These are phyloP conservation scores for Brenthis ino DNA, from an alignment of 2,888 invertebrate species.

Conservation along the genomic window DNA sequence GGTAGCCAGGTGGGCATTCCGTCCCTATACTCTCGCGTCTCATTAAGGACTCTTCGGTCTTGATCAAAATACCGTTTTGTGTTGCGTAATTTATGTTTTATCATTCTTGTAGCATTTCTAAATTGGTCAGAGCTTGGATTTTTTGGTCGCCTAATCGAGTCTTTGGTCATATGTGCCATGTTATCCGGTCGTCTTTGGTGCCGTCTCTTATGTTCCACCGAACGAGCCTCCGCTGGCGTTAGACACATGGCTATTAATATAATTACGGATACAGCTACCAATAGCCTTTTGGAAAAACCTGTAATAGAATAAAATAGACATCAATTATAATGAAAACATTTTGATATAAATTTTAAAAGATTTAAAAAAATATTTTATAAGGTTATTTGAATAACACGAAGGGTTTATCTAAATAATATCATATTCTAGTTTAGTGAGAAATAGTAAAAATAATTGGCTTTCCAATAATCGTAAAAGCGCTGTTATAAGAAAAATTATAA, in stretches of 20 bases:
- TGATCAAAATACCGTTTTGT: constrained; percentile 65
- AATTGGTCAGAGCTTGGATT: constrained; percentile 56
- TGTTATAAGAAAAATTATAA: constrained; percentile 44
- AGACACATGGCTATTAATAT: constrained; percentile 72
- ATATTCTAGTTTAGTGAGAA: constrained; percentile 48
- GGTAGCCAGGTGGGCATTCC: constrained; percentile 74
- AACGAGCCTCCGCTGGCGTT: constrained; percentile 64
- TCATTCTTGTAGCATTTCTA: constrained; percentile 63
- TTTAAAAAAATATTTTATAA: no score
- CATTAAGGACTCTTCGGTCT: constrained; percentile 58
- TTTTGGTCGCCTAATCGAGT: constrained; percentile 52
- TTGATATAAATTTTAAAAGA: not conserved
- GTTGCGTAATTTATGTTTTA: constrained; percentile 65
- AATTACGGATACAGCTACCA: constrained; percentile 75
- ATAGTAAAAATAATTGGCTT: constrained; percentile 45
- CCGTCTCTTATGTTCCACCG: constrained; percentile 60
- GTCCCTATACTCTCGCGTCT: constrained; percentile 62
- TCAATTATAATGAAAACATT: not conserved
- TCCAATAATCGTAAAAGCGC: constrained; percentile 62
- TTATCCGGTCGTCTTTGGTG: constrained; percentile 59
- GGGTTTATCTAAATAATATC: constrained; percentile 39
- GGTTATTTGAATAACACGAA: constrained; percentile 8
- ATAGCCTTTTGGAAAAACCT: constrained; percentile 81
- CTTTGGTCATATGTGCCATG: constrained; percentile 58
- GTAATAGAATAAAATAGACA: constrained; percentile 53